Base-by-base conservation (phyloP, 2,888 invertebrate genomes). In the Byasa hedistus region DNA sequence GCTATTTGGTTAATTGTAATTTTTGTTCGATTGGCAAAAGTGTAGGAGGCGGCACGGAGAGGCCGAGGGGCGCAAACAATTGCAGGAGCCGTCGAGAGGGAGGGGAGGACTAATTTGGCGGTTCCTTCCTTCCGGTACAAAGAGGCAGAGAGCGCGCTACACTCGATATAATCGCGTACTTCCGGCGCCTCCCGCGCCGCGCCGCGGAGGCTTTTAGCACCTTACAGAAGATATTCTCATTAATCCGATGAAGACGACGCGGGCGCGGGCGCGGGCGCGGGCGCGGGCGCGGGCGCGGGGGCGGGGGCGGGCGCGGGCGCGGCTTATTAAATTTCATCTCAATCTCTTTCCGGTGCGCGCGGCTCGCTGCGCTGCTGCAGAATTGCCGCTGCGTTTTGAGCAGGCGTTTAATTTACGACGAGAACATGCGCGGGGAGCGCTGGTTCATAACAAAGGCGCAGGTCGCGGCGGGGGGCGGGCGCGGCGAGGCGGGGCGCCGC, bases 91-190 rank as follows among this genome's bases (percentile, higher is more conserved):
- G 81, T 80, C 73, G 74, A 72, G 74, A 72, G 76, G 74, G 76
- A 79, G 77, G 79, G 74, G 78, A 75, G 76, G 79, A 76, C 85
- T 86, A 86, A 91, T 90, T 92, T 85, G 81, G 83, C 83, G 82
- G 84, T 87, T 88, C 90, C 87, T 86, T 89, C 90, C 89, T 88
- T 82, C 85, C 83, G 79, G 82, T 79, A 75, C 73, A 75, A 72
- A 69, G 63, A 52, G 66, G 66, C 70, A 51, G 66, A 67, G 73
- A 54, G 55, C 57, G 64, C 52, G 51, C 36, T 23, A 10, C 52
- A 69, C 75, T 74, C 72, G 73, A 76, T 77, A 76, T 81, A 78
- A 80, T 78, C 77, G 78, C 72, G 72, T 64, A 70, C 69, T 77
- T 81, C 80, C 80, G 77, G 62, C 69, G n/a, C n/a, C 19, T 12